A percentile compares a stretch with the other conserved stretches of the same genome.
Conservation (phyloP, 2,797 vertebrate species). For the Lacerta bilineata region DNA sequence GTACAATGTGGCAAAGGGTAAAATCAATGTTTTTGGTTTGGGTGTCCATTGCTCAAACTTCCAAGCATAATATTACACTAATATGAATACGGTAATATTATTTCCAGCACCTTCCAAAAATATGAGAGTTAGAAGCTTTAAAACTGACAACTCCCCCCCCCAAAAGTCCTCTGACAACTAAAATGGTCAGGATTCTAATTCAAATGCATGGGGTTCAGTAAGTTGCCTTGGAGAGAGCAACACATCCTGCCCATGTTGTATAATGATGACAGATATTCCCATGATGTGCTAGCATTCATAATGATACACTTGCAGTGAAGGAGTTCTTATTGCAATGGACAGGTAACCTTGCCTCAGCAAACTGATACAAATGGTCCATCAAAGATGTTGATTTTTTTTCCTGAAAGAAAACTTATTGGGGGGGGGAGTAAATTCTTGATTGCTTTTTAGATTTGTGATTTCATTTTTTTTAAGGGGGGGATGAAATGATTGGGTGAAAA, state of each 20-base stretch:
- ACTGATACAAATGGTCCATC: not conserved
- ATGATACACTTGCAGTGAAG: not conserved
- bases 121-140: not conserved
- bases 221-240: not conserved
- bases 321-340: not conserved
- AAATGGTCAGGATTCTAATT: constrained; percentile 10
- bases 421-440: constrained; percentile 40
- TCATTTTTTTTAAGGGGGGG: constrained; percentile 6
- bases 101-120: not conserved
- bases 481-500: not conserved
- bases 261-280: not conserved
- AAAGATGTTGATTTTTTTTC: not conserved
- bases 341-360: not conserved
- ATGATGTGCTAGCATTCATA: not conserved
- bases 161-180: not conserved
- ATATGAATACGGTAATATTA: not conserved
- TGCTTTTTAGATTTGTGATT: constrained; percentile 22
- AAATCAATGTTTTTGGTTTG: constrained; percentile 2
- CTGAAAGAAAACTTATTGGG: not conserved
- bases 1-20: not conserved
- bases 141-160: too few relatives aligned
- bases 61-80: not conserved
- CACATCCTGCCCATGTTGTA: not conserved
- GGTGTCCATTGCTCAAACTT: not conserved
- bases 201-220: not conserved